These are phyloP conservation scores for Murina feae DNA, from an alignment of 2,113 vertebrate genomes.

Conservation along the genomic window DNA sequence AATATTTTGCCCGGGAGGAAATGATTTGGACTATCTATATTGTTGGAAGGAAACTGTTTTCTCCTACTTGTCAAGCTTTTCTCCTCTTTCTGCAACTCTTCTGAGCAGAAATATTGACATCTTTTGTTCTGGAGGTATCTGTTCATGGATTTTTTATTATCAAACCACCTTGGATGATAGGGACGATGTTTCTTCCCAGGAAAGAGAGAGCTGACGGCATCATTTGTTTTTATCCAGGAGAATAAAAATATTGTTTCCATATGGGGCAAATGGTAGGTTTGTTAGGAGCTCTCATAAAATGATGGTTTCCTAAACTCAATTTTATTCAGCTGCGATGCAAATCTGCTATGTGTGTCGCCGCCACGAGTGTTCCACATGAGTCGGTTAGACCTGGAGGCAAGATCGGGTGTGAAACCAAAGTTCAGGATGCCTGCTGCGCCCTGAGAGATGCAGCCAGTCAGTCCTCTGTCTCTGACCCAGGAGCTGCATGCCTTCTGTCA, in stretches of 20 bases:
- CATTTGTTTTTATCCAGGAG: neutral
- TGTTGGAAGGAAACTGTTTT: neutral
- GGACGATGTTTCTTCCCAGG: neutral
- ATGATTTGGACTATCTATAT: neutral
- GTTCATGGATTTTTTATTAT: neutral
- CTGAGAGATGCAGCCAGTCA: neutral
- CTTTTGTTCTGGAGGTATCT: neutral
- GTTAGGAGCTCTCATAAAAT: neutral
- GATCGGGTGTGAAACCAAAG: neutral
- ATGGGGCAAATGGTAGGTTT: neutral
- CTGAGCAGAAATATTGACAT: neutral
- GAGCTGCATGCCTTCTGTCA: neutral
- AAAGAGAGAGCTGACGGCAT: neutral
- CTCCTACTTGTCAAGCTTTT: neutral
- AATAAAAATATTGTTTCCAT: neutral
- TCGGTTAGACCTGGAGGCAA: accelerated
- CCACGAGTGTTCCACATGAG: neutral
- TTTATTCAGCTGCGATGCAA: neutral
- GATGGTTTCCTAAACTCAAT: neutral
- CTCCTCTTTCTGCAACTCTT: neutral
- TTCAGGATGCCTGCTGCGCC: neutral
- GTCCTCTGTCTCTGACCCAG: neutral
- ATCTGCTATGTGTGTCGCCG: neutral
- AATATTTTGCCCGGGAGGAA: neutral
- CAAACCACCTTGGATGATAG: neutral